These are phyloP conservation scores for Mungos mungo DNA, from an alignment of 2,113 vertebrate species.

Conservation along the genomic window DNA sequence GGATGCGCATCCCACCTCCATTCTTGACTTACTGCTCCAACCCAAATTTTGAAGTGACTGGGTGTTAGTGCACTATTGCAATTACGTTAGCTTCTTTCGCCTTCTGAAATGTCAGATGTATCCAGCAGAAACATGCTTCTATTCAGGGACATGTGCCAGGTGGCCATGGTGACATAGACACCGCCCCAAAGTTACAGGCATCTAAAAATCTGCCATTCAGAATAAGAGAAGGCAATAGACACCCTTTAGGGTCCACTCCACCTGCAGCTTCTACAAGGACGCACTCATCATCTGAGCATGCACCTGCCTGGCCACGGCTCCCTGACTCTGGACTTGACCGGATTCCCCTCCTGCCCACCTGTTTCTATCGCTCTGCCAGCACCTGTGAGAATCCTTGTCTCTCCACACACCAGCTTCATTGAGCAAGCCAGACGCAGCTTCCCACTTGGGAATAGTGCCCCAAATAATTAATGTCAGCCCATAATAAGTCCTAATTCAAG, in stretches of 20 bases:
- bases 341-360: too few relatives aligned
- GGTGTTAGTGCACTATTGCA: neutral
- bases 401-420: neutral
- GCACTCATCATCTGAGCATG: neutral
- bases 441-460: neutral
- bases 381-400: neutral
- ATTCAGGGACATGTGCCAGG: neutral
- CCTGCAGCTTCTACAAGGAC: neutral
- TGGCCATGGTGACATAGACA: neutral
- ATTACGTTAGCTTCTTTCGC: neutral
- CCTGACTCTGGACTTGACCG: neutral
- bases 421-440: neutral
- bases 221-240: neutral
- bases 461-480: neutral
- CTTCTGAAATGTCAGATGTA: neutral
- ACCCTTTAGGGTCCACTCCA: too few relatives aligned
- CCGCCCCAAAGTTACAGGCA: neutral
- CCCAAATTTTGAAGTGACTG: neutral
- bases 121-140: neutral
- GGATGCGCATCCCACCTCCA: neutral
- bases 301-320: neutral
- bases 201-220: neutral
- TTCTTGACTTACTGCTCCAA: too few relatives aligned
- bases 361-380: fast-evolving
- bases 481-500: neutral